These are phyloP conservation scores for Macropis europaea DNA, from an alignment of 2,888 invertebrate species.

Conservation along the genomic window DNA sequence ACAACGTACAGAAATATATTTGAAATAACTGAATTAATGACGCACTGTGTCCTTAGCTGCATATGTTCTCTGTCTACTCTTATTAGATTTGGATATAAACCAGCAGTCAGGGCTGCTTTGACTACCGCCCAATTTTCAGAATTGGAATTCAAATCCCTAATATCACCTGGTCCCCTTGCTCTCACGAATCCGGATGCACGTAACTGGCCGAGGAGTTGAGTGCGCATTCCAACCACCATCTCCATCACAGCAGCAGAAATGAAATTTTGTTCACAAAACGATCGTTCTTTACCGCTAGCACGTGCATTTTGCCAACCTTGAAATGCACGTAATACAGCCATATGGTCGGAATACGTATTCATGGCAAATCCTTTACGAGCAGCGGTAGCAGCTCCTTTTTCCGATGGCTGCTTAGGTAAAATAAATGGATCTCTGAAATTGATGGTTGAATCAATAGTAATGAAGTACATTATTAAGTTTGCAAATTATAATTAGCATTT, in stretches of 20 bases:
- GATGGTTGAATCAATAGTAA: neutral
- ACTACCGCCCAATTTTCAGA: conserved; percentile 94
- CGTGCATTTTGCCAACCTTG: conserved; percentile 85
- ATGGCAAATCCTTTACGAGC: conserved; percentile 87
- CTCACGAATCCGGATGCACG: conserved; percentile 88
- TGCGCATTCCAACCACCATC: conserved; percentile 91
- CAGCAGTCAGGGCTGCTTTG: conserved; percentile 93
- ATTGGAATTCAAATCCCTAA: conserved; percentile 90
- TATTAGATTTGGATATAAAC: conserved; percentile 94
- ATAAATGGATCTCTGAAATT: conserved; percentile 87
- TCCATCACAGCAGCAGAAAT: conserved; percentile 93
- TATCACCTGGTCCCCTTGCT: conserved; percentile 83
- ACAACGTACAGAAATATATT: neutral
- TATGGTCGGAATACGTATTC: conserved; percentile 93
- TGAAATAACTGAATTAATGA: conserved; percentile 27
- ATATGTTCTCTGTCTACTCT: conserved; percentile 85
- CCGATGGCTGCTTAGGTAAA: conserved; percentile 86
- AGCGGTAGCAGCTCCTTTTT: conserved; percentile 83
- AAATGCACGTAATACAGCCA: conserved; percentile 91
- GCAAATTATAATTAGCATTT: neutral
- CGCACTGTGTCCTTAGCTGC: conserved; percentile 84
- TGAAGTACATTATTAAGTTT: neutral
- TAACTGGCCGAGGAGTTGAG: conserved; percentile 91
- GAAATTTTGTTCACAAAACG: conserved; percentile 88
- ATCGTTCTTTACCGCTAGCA: conserved; percentile 84